These are phyloP conservation scores for Scylla paramamosain DNA, from an alignment of 1,140 invertebrate species.

Conservation along the genomic window DNA sequence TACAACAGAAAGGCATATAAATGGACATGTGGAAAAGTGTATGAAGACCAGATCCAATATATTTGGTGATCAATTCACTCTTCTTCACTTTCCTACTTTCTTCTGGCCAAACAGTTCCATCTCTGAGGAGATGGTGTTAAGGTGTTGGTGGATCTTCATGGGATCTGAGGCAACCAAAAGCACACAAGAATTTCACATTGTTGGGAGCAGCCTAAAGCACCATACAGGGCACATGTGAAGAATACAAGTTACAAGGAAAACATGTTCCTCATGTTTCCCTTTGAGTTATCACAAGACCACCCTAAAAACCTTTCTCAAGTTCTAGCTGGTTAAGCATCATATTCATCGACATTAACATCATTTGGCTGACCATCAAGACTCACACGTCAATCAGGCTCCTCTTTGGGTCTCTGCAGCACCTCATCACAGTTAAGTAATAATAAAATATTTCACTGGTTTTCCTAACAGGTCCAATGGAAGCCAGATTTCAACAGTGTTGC, in stretches of 20 bases:
- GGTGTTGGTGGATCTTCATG: no score
- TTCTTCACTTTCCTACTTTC: no score
- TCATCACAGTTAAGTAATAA: neutral
- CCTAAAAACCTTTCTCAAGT: neutral
- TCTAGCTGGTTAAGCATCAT: neutral
- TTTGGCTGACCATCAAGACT: neutral
- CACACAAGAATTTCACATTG: neutral
- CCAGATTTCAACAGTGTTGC: neutral
- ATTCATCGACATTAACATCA: neutral
- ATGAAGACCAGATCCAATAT: no score
- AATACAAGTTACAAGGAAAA: neutral
- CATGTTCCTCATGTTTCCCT: neutral
- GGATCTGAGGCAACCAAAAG: neutral
- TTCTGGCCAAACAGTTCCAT: no score
- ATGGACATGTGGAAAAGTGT: no score
- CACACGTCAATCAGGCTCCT: neutral
- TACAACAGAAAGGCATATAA: no score
- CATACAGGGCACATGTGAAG: neutral
- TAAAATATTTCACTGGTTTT: neutral
- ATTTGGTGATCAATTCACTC: no score
- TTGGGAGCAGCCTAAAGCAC: neutral
- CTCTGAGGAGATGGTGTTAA: no score
- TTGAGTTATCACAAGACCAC: neutral
- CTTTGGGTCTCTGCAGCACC: neutral
- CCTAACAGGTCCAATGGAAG: neutral